Evolutionary conservation across 2,888 invertebrate species (phyloP).

Genomic region (Hemistola chrysoprasaria): DNA sequence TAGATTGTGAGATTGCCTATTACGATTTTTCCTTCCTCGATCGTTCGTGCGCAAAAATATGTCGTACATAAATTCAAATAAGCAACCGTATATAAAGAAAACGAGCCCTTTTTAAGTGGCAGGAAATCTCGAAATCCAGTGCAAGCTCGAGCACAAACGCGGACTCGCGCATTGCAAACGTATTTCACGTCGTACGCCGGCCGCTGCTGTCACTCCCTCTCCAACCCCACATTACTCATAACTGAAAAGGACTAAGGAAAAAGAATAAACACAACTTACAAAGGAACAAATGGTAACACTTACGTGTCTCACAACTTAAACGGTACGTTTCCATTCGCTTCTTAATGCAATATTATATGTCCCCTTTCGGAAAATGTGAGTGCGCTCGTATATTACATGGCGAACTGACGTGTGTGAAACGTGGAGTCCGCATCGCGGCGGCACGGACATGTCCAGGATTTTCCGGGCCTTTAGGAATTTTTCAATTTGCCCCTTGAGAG

Average conservation of each 20-base stretch:
- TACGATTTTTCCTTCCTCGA: too few species aligned
- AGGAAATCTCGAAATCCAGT: conserved; percentile 59
- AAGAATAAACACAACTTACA: conserved; percentile 70
- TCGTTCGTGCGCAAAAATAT: conserved; percentile 18
- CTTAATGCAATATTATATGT: conserved; percentile 62
- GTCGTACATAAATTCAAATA: conserved; percentile 31
- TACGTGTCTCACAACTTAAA: conserved; percentile 72
- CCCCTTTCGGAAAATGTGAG: conserved; percentile 30
- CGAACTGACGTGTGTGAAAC: conserved; percentile 38
- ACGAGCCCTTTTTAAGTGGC: conserved; percentile 64
- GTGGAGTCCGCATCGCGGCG: conserved; percentile 35
- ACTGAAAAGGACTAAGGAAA: conserved; percentile 55
- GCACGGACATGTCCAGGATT: conserved; percentile 38
- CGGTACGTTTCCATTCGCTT: conserved; percentile 64
- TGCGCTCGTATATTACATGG: conserved; percentile 43
- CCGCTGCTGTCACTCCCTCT: conserved; percentile 51
- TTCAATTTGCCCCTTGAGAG: conserved; percentile 59
- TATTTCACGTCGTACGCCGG: conserved; percentile 51
- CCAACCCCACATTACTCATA: conserved; percentile 66
- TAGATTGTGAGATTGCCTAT: too few species aligned
- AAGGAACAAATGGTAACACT: conserved; percentile 71
- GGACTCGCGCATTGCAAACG: conserved; percentile 55
- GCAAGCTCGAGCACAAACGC: conserved; percentile 45
- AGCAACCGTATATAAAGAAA: conserved; percentile 31
- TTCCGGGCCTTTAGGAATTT: conserved; percentile 53